Conservation (phyloP, 2,797 vertebrate species). For the Pteropus rufus region DNA sequence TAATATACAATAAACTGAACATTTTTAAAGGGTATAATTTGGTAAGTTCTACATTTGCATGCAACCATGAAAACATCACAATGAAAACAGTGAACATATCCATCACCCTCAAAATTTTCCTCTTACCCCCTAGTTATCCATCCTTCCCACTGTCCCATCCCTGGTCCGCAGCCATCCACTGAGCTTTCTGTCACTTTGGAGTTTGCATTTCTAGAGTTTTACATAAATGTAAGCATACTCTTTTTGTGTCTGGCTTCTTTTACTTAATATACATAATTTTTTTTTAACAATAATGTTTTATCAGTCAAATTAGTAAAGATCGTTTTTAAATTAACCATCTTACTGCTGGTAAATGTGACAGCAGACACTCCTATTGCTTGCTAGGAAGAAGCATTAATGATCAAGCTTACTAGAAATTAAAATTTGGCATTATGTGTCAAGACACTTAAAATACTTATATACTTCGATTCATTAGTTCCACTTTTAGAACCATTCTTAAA, state of each 20-base stretch:
- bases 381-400: background rate
- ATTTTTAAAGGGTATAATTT: background rate
- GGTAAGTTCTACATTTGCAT: background rate
- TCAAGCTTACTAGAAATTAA: background rate
- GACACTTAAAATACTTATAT: background rate
- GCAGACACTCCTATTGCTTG: background rate
- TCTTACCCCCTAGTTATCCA: background rate
- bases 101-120: background rate
- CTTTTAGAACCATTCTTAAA: background rate
- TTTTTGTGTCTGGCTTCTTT: background rate
- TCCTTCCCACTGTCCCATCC: background rate
- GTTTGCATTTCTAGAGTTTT: background rate
- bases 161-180: background rate
- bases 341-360: background rate
- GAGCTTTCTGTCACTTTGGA: background rate
- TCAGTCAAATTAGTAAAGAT: background rate
- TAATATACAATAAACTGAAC: background rate
- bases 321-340: constrained; percentile 1
- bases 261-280: background rate
- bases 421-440: background rate
- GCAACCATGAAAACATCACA: background rate
- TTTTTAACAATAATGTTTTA: background rate
- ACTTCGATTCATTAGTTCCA: background rate
- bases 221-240: background rate
- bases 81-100: background rate